Evolutionary conservation across 2,113 vertebrate species (phyloP).

Genomic region (Pygoscelis antarcticus): DNA sequence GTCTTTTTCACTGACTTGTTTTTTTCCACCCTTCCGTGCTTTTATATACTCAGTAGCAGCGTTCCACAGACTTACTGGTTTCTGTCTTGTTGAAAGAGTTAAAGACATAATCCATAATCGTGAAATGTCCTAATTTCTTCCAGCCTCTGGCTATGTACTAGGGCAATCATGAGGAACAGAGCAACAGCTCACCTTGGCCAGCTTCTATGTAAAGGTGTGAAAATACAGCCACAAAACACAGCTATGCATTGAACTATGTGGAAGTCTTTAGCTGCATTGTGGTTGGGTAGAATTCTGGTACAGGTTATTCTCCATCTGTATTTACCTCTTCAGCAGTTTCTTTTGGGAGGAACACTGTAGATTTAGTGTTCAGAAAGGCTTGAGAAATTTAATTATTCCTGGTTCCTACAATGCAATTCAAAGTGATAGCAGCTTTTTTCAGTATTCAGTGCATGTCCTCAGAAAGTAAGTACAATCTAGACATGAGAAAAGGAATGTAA

Average conservation of each 20-base stretch:
- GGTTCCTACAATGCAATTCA: not conserved
- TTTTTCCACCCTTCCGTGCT: not conserved
- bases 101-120: not conserved
- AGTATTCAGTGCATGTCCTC: not conserved
- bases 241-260: not conserved
- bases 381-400: not conserved
- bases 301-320: not conserved
- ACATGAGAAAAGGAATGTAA: not conserved
- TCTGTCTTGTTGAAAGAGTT: not conserved
- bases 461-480: not conserved
- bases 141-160: not conserved
- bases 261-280: not conserved
- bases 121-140: not conserved
- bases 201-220: not conserved
- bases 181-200: not conserved
- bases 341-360: not conserved
- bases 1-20: not conserved
- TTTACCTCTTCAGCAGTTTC: not conserved
- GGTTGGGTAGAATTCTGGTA: not conserved
- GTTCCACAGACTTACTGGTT: not conserved
- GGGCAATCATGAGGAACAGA: not conserved
- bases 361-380: not conserved
- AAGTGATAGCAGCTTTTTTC: not conserved
- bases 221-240: not conserved
- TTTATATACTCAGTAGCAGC: not conserved